These are phyloP conservation scores for Craterocephalus amniculus DNA, from an alignment of 2,797 vertebrate genomes.

Conservation along the genomic window DNA sequence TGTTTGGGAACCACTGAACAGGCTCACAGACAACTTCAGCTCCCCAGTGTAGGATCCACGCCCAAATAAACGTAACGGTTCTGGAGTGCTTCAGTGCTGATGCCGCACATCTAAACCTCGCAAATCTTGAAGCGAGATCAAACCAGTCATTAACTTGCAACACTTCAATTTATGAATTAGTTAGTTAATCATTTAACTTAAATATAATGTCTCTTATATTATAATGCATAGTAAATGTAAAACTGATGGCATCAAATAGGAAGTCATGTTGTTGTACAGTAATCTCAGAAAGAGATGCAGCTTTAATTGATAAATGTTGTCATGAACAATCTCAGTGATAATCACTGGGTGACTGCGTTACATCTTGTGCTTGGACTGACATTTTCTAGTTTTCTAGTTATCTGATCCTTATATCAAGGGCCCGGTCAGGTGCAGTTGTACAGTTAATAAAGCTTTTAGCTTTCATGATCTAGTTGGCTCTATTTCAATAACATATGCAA, in stretches of 20 bases:
- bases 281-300: no score
- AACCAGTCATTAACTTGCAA: no score
- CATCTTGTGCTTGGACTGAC: no score
- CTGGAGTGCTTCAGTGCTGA: slow-evolving; percentile 36
- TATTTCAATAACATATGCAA: no score
- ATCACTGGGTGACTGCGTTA: neutral
- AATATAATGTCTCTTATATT: neutral
- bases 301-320: no score
- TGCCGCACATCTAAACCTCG: slow-evolving; percentile 31
- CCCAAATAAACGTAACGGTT: slow-evolving; percentile 27
- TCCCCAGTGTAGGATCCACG: slow-evolving; percentile 2
- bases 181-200: no score
- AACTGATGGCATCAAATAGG: no score
- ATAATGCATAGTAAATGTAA: no score
- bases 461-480: no score
- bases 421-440: neutral
- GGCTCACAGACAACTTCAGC: slow-evolving; percentile 13
- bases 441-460: neutral
- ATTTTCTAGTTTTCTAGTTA: neutral
- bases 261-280: no score
- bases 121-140: slow-evolving; percentile 36
- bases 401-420: neutral
- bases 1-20: slow-evolving; percentile 21
- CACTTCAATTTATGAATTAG: no score
- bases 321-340: neutral